phyloP scores from a whole-genome alignment of 2,113 vertebrate genomes.

The Porphyrio hochstetteri region DNA sequence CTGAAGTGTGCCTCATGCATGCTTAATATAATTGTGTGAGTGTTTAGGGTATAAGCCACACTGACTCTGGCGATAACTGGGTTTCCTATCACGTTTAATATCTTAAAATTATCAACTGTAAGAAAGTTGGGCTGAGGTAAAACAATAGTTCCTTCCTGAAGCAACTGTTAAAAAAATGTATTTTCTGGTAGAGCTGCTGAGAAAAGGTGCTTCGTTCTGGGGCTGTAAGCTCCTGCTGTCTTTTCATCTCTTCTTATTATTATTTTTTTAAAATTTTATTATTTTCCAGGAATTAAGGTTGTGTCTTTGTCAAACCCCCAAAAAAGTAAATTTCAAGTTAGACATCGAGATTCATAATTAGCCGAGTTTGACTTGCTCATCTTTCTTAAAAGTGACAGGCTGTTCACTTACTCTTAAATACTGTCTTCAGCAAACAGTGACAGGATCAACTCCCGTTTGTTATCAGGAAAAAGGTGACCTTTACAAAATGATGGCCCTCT shows the following conservation, averaged over 20 bases:
- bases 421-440: conserved; percentile 73
- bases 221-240: neutral
- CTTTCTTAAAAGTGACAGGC: conserved; percentile 71
- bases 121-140: conserved; percentile 11
- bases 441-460: conserved; percentile 75
- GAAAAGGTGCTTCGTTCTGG: neutral
- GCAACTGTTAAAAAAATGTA: conserved; percentile 14
- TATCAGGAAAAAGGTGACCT: conserved; percentile 78
- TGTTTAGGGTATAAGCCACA: conserved; percentile 19
- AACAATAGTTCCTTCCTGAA: conserved; percentile 19
- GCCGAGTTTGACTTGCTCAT: conserved; percentile 68
- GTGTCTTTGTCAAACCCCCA: conserved; percentile 28
- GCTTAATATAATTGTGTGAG: neutral
- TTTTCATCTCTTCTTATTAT: conserved; percentile 5
- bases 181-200: neutral
- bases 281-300: conserved; percentile 6
- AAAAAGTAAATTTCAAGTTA: conserved; percentile 60
- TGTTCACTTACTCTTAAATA: conserved; percentile 52
- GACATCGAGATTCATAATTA: conserved; percentile 67
- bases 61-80: conserved; percentile 5
- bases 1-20: conserved; percentile 15
- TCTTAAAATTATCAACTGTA: conserved; percentile 20
- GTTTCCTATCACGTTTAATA: conserved; percentile 32
- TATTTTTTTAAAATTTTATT: conserved; percentile 33
- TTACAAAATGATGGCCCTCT: conserved; percentile 79